Evolutionary conservation across 2,113 vertebrate genomes (phyloP).

Genomic region (Tetraodon nigroviridis): DNA sequence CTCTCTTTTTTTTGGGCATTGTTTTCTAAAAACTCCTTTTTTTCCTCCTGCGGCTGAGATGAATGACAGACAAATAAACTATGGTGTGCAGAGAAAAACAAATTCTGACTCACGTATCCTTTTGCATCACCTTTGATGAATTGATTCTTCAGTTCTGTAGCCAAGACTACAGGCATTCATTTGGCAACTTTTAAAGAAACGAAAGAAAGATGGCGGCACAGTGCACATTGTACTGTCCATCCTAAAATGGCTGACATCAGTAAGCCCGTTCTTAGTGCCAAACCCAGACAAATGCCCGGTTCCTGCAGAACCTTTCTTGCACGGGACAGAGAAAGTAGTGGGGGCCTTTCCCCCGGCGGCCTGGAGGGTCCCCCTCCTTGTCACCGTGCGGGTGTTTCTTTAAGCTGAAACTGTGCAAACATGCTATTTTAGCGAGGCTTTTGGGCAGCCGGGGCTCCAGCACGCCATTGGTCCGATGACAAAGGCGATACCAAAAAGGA

Average conservation of each 20-base stretch:
- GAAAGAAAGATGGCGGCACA: conserved; percentile 71
- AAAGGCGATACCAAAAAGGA: conserved; percentile 56
- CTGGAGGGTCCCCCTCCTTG: conserved; percentile 22
- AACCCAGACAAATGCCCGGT: conserved; percentile 65
- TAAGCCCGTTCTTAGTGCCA: conserved; percentile 59
- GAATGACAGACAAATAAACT: conserved; percentile 63
- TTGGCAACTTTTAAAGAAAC: conserved; percentile 63
- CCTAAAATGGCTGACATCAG: conserved; percentile 76
- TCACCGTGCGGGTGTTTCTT: conserved; percentile 54
- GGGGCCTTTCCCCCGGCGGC: conserved; percentile 49
- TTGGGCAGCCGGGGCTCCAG: conserved; percentile 52
- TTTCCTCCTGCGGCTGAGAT: conserved; percentile 39
- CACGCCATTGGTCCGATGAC: conserved; percentile 51
- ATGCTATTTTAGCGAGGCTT: conserved; percentile 61
- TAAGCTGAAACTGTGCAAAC: conserved; percentile 68
- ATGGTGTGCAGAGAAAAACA: conserved; percentile 23
- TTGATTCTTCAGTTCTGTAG: conserved; percentile 62
- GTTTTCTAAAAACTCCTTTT: conserved; percentile 37
- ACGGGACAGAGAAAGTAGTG: conserved; percentile 64
- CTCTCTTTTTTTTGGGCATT: conserved; percentile 42
- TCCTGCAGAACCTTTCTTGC: conserved; percentile 67
- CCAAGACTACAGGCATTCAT: conserved; percentile 65
- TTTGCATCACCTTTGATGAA: conserved; percentile 63
- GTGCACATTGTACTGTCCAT: conserved; percentile 68
- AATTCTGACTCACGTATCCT: conserved; percentile 57